Evolutionary conservation across 2,888 invertebrate species (phyloP).

Genomic region (Tanytarsus gracilentus): DNA sequence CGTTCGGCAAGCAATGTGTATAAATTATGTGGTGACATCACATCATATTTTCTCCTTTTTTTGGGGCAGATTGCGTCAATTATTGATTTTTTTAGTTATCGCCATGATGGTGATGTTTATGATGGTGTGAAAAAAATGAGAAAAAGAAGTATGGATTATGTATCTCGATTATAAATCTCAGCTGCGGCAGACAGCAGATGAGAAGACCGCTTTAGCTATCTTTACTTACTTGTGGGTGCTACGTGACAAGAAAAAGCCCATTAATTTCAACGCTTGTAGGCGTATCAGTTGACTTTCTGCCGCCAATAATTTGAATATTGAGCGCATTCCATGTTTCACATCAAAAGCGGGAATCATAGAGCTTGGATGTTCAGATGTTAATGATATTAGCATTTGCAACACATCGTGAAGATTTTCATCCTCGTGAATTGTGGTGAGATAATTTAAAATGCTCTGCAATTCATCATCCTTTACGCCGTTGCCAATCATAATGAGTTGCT

Average conservation of each 20-base stretch:
- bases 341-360: conserved; percentile 99
- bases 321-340: conserved; percentile 90
- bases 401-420: conserved; percentile 99
- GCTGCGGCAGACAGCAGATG: not conserved
- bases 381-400: conserved; percentile 87
- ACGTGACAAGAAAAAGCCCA: conserved; percentile 95
- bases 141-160: too few relatives aligned
- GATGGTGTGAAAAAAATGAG: too few relatives aligned
- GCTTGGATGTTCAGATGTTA: conserved; percentile 98
- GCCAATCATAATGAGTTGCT: conserved; percentile 93
- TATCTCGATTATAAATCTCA: too few relatives aligned
- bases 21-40: conserved; percentile 97
- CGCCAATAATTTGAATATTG: conserved; percentile 92
- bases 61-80: too few relatives aligned
- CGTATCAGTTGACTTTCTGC: conserved; percentile 94
- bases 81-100: conserved; percentile 31
- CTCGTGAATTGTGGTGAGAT: conserved; percentile 96
- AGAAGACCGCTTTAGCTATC: not conserved
- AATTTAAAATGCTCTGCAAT: conserved; percentile 95
- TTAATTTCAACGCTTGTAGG: conserved; percentile 87
- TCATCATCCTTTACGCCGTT: conserved; percentile 98
- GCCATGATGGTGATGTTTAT: not conserved
- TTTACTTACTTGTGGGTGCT: conserved; percentile 88
- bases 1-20: conserved; percentile 93
- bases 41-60: conserved; percentile 92